Conservation (phyloP, 2,888 invertebrate genomes). For the Synergus laeviventris region DNA sequence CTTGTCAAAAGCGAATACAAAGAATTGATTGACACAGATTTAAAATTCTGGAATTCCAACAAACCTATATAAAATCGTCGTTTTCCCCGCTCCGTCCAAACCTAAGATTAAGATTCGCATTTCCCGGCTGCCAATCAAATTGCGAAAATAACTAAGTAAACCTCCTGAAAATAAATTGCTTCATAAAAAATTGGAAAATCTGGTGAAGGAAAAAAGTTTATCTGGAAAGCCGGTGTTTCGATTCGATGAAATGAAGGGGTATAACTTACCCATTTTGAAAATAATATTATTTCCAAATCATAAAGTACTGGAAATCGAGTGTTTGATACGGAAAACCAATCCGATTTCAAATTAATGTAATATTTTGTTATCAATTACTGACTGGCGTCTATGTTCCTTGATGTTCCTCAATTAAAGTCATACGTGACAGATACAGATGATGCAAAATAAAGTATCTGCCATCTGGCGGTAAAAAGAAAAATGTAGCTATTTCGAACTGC, state of each 20-base stretch:
- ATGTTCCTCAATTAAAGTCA: neutral
- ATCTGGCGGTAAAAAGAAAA: neutral
- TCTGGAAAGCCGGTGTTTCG: slow-evolving; percentile 10
- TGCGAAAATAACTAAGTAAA: slow-evolving; percentile 96
- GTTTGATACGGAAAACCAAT: neutral
- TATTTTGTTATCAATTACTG: neutral
- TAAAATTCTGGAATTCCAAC: slow-evolving; percentile 40
- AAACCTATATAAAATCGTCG: slow-evolving; percentile 95
- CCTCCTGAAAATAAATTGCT: slow-evolving; percentile 85
- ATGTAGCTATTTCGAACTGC: too few species aligned
- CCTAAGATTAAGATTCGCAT: slow-evolving; percentile 99
- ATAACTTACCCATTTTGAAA: slow-evolving; percentile 65
- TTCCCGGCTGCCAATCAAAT: slow-evolving; percentile 96
- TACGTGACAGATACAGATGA: slow-evolving; percentile 5
- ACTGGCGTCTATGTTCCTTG: slow-evolving; percentile 4
- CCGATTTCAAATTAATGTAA: neutral
- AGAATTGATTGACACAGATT: slow-evolving; percentile 40
- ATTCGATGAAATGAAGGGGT: slow-evolving; percentile 24
- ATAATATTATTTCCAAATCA: slow-evolving; percentile 61
- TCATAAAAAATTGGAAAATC: slow-evolving; percentile 43
- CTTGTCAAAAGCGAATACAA: slow-evolving; percentile 41
- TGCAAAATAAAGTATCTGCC: slow-evolving; percentile 2
- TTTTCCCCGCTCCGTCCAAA: slow-evolving; percentile 99
- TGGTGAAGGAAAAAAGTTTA: slow-evolving; percentile 8
- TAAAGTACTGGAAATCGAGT: slow-evolving; percentile 53